Base-by-base conservation (phyloP, 2,888 invertebrate genomes). In the Drosophila formosana region DNA sequence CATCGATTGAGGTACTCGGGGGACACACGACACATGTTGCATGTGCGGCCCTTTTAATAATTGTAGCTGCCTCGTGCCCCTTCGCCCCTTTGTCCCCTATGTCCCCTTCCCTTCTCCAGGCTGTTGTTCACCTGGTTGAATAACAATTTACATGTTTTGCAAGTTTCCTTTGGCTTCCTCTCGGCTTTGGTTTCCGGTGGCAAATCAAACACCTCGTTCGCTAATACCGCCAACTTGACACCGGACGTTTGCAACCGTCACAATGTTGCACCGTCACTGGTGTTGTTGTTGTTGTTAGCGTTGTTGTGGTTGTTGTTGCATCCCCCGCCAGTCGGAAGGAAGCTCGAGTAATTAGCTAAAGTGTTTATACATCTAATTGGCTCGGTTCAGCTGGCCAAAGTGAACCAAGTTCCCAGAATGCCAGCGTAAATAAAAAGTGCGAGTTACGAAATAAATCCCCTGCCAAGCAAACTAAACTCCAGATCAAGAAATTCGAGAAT, bases 1-100 rank as follows among this genome's bases (percentile, higher is more conserved):
- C 65, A 75, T 80, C 65, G 80, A 75, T 75, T 69, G 70, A 1
- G 3, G 45, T 11, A 26, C 26, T 9, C 26, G 13, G 39, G 13
- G 39, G 9, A 49, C 45, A 46, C 23, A 39, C 47, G 61, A 26
- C 74, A 75, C 64, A 74, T 75, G 80, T 79, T 75, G 80, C 79
- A 78, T 52, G 61, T 25, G 18, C 18, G n/a, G n/a, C 52, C 13
- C 23, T 23, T 13, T 52, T 34, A 18, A 53, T 46, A 34, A 41
- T 18, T 41, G 13, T 41, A 3, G 3, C 41, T 2, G 6, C 7
- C 47, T 11, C 28, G 9, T 43, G 43, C 13, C n/a, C 13, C 45
- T 25, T 9, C 34, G 6, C 8, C 4, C 25, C 32, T n/a, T 18
- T 25, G 5, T 7, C 18, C 23, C 11, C 7, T 25, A 4, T 0